Evolutionary conservation across 2,113 vertebrate genomes (phyloP), one percentile per base, ranked within the genome.

Genomic region (Leptodactylus fuscus): DNA sequence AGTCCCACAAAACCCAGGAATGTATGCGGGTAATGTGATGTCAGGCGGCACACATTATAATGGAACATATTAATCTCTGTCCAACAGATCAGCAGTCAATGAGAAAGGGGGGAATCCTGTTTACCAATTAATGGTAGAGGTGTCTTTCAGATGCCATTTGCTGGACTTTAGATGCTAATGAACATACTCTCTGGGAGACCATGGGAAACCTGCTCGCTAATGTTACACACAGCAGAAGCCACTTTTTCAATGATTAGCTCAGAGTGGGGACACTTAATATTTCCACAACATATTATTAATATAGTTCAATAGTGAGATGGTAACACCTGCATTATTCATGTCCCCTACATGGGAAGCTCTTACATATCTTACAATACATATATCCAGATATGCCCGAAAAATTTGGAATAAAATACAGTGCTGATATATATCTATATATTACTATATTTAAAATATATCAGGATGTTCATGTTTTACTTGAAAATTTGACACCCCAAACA

Each of bases 171-270:
- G 53, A 60, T 80, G 77, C 77, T 80, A 80, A 80, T 80, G 77
- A 80, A 41, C 77, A 80, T 38, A 60, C 76, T 80, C 76, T 79
- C 77, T 80, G 77, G 77, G 77, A 80, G 53, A 62, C 77, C 77
- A 60, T 80, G 77, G 77, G 77, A 80, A 80, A 80, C 32, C 27
- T 60, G 32, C 4, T 27, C 77, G 41, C 34, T 44, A 27, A 22
- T 44, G 22, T 36, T 80, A 8, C 77, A 60, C 77, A 60, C 51
- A 60, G 53, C 29, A 32, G 34, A 34, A 55, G 49, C 27, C 75
- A 55, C 32, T 78, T 51, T 20, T 78, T 51, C 75, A 78, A 51
- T 78, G 48, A 78, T 78, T 32, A 55, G 27, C 49, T 36, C 48
- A 7, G 48, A 32, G 73, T 32, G 48, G 27, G 73, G 10, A 32